phyloP scores from a whole-genome alignment of 2,113 vertebrate genomes.

The cat (Felis catus) region F.catus_Fca126_mat1.0 CM031412.1:206105501-206106000 shows the following conservation, averaged over 20 bases:
- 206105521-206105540: slow-evolving; percentile 79
- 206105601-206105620: slow-evolving; percentile 43
- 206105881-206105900: background rate
- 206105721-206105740: background rate
- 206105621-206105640: slow-evolving; percentile 45
- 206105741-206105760: background rate
- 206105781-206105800: background rate
- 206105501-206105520: slow-evolving; percentile 60
- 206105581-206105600: slow-evolving; percentile 75
- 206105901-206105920: background rate
- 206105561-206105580: slow-evolving; percentile 76
- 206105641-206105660: background rate
- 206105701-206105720: background rate
- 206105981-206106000: background rate
- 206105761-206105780: background rate
- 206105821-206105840: background rate
- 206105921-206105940: background rate
- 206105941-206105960: too few relatives aligned
- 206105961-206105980: background rate
- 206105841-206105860: background rate
- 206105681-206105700: background rate
- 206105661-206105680: background rate
- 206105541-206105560: slow-evolving; percentile 67
- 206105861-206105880: background rate
- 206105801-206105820: background rate